Evolutionary conservation across 2,888 invertebrate species (phyloP), one percentile per base, ranked within the genome.

Genomic region (Heliconius erato): DNA sequence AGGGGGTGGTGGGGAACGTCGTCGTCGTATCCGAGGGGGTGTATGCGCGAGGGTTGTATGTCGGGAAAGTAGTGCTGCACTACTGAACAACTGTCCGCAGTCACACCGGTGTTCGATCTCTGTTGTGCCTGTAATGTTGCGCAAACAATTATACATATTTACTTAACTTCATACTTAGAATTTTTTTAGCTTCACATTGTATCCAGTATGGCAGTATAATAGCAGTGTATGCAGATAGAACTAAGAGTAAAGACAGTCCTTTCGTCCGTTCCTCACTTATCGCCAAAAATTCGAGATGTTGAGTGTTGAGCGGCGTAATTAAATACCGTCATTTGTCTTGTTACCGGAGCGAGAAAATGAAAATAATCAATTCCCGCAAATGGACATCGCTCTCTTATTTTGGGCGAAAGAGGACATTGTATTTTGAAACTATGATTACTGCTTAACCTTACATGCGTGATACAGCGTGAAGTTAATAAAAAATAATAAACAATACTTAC

Each of bases 1-100:
- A 26, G 96, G 93, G 78, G 92, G 91, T 78, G 92, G 91, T 5
- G 94, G 91, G 14, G 91, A 90, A 84, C 95, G 93, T 68, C 93
- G 91, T 69, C 94, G 92, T 68, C 96, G 93, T 87, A 94, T 91
- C 85, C 96, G 92, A 87, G 96, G 96, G 85, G 96, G 96, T 28
- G 96, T 96, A 91, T 96, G 96, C 84, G 94, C 97, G 0, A 95
- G 90, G 23, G 91, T 89, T 2, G 95, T 92, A 91, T 96, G 96
- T 80, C 95, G 92, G 83, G 93, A 86, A 83, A 96, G 86, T 32
- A 96, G 86, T 44, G 95, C 94, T 23, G 94, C 95, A 88, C 94
- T 95, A 81, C 93, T 92, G 89, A 96, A 96, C 84, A 94, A 84
- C 88, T 95, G 93, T 0, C 96, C 96, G 86, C 96, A 96, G 88